These are phyloP conservation scores for Drosophila subobscura DNA, from an alignment of 1,140 invertebrate species.

Conservation along the genomic window DNA sequence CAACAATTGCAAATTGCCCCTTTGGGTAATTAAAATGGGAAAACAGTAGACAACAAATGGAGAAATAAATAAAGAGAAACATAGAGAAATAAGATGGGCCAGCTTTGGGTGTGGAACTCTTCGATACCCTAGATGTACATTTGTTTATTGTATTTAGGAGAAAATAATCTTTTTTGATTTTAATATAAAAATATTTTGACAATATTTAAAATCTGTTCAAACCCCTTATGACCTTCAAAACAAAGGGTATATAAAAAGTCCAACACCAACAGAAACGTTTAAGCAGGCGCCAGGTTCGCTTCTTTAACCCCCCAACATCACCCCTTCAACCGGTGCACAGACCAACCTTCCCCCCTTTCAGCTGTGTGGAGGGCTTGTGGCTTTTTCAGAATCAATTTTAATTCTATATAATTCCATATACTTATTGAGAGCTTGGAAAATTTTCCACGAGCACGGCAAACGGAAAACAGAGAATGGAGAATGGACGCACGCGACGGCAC, in stretches of 20 bases:
- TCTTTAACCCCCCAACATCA: neutral
- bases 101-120: too few species aligned
- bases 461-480: too few species aligned
- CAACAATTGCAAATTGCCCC: slow-evolving; percentile 38
- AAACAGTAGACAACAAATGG: slow-evolving; percentile 11
- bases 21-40: slow-evolving; percentile 53
- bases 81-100: too few species aligned
- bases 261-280: slow-evolving; percentile 42
- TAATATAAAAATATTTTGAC: too few species aligned
- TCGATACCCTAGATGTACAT: too few species aligned
- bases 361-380: neutral
- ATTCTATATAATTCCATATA: slow-evolving; percentile 74
- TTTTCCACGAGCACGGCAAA: slow-evolving; percentile 63
- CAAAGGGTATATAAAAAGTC: too few species aligned
- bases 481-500: slow-evolving; percentile 46
- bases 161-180: slow-evolving; percentile 5
- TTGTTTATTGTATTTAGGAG: neutral
- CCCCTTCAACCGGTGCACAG: slow-evolving; percentile 8
- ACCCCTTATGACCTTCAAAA: too few species aligned
- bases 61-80: slow-evolving; percentile 2
- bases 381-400: slow-evolving; percentile 68
- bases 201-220: slow-evolving; percentile 9
- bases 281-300: slow-evolving; percentile 60
- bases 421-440: slow-evolving; percentile 70
- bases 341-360: neutral